Conservation (phyloP, 2,113 vertebrate genomes). For the Peromyscus polionotus region DNA sequence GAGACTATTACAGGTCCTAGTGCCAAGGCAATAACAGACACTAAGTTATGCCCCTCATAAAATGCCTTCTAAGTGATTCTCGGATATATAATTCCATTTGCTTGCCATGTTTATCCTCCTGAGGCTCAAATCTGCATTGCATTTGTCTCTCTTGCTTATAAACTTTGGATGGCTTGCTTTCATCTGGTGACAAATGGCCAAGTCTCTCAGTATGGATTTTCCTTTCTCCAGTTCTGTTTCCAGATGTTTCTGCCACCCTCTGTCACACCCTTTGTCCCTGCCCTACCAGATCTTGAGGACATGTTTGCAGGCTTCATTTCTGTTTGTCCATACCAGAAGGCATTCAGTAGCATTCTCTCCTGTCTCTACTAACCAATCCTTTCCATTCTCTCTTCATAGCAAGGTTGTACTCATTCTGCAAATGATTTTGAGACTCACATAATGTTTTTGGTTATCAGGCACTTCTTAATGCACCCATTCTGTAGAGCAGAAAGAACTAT, state of each 20-base stretch:
- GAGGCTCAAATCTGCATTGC: constrained; percentile 5
- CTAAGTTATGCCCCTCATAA: constrained; percentile 7
- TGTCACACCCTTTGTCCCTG: too few species aligned
- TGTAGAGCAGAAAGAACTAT: constrained; percentile 42
- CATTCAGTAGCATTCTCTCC: background rate
- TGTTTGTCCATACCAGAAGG: background rate
- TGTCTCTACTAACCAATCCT: background rate
- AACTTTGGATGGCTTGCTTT: background rate
- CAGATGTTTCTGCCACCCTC: background rate
- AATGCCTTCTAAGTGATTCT: background rate
- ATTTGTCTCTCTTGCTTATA: background rate
- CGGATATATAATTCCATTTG: background rate
- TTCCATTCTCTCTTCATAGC: constrained; percentile 14
- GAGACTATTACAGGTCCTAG: background rate
- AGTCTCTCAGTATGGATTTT: background rate
- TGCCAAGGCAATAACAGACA: background rate
- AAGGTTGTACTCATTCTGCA: constrained; percentile 27
- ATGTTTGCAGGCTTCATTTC: background rate
- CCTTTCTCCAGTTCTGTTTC: background rate
- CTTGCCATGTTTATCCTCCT: background rate
- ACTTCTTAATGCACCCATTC: background rate
- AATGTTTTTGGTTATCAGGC: constrained; percentile 22
- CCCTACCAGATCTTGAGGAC: background rate
- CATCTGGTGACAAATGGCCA: background rate
- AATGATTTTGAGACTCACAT: constrained; percentile 8